phyloP scores from a whole-genome alignment of 2,113 vertebrate species.

The Cynopterus brachyotis region DNA sequence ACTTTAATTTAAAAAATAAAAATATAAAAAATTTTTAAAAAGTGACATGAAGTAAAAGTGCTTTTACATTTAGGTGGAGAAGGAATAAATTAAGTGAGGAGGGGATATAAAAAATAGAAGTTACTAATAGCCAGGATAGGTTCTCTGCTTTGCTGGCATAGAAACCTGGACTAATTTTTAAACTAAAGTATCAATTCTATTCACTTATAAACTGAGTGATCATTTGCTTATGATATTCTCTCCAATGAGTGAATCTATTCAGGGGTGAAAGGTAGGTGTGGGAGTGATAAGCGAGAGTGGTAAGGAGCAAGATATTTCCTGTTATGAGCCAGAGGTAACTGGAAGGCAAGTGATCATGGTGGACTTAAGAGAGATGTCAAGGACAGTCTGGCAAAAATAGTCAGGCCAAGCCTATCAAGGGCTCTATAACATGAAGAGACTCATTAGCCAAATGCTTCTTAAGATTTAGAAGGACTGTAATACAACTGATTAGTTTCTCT shows the following conservation, averaged over 20 bases:
- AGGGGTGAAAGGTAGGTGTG: background rate
- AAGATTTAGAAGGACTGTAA: background rate
- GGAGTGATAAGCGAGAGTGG: background rate
- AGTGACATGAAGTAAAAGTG: background rate
- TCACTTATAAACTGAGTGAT: conserved; percentile 14
- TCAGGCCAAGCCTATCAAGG: background rate
- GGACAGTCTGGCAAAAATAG: conserved; percentile 1
- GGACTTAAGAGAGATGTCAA: background rate
- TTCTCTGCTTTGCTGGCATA: background rate
- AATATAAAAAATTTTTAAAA: no score
- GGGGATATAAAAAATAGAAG: background rate
- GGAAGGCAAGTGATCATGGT: background rate
- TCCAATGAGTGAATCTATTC: background rate
- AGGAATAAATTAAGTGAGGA: background rate
- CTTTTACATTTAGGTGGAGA: background rate
- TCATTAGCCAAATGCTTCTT: background rate
- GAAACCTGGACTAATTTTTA: conserved; percentile 42
- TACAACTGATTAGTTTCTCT: background rate
- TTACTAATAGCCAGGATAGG: background rate
- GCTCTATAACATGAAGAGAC: background rate
- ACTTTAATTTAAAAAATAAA: no score
- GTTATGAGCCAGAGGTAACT: background rate
- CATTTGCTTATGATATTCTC: background rate
- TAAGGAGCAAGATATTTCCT: background rate
- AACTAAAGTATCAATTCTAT: background rate